These are phyloP conservation scores for Turritopsis rubra DNA, from an alignment of 30 jellyfish, hydroid and myxozoan species.

Conservation along the genomic window DNA sequence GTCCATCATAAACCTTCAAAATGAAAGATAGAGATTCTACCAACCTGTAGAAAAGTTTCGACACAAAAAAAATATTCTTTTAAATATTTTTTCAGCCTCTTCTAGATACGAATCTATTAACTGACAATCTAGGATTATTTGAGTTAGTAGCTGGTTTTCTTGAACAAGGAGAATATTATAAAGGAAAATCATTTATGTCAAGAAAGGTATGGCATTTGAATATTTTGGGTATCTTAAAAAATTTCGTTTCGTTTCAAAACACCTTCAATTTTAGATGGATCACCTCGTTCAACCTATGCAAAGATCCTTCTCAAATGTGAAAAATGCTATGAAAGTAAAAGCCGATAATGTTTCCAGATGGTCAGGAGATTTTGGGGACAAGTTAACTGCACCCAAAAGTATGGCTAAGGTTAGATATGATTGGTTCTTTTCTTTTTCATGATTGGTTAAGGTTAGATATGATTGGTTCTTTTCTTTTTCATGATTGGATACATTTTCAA, in stretches of 20 bases:
- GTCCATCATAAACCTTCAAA: too few species aligned
- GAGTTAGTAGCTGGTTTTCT: constrained; percentile 85
- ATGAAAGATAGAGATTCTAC: too few species aligned
- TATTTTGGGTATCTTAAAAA: too few species aligned
- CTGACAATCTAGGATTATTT: constrained; percentile 69
- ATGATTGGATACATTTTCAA: too few species aligned
- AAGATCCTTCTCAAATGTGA: constrained; percentile 39
- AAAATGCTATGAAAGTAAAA: constrained; percentile 36
- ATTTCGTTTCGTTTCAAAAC: too few species aligned
- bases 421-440: not conserved
- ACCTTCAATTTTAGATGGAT: constrained; percentile 45
- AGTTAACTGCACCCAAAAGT: constrained; percentile 11
- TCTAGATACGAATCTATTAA: constrained; percentile 45
- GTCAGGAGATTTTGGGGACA: constrained; percentile 30
- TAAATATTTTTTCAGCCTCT: constrained; percentile 39
- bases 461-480: not conserved
- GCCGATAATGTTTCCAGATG: constrained; percentile 36
- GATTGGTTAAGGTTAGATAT: not conserved
- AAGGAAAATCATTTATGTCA: constrained; percentile 72
- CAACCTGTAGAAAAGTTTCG: too few species aligned
- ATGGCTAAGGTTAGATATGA: not conserved
- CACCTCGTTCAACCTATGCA: constrained; percentile 63
- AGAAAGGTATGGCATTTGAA: too few species aligned
- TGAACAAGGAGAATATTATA: constrained; percentile 87
- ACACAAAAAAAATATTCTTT: too few species aligned